phyloP scores from a whole-genome alignment of 2,797 vertebrate genomes.

The Loris lydekkerianus region DNA sequence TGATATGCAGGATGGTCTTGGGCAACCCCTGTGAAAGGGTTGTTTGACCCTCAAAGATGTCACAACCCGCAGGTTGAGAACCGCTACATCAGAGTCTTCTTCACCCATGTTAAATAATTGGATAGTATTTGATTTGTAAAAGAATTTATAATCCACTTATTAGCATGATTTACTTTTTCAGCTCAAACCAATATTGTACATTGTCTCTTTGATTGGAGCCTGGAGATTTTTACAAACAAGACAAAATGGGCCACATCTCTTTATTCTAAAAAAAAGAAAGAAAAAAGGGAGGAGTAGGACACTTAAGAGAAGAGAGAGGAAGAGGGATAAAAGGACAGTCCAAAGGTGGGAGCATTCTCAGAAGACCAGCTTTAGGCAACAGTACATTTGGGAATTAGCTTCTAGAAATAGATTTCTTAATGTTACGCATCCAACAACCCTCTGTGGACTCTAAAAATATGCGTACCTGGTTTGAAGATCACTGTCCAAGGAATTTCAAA shows the following conservation, averaged over 20 bases:
- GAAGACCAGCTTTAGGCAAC: neutral
- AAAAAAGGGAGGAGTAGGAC: neutral
- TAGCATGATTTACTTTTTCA: neutral
- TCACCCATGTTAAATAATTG: neutral
- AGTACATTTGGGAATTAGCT: neutral
- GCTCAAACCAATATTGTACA: neutral
- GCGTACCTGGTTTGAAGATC: neutral
- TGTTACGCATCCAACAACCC: neutral
- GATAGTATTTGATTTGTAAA: neutral
- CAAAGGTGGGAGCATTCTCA: neutral
- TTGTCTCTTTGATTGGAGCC: neutral
- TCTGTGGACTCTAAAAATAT: neutral
- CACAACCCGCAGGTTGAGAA: too few species aligned
- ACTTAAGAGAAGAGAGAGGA: neutral
- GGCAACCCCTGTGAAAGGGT: too few species aligned
- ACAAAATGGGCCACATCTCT: neutral
- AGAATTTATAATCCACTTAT: neutral
- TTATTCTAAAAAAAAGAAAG: slow-evolving; percentile 9
- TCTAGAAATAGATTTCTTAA: slow-evolving; percentile 22
- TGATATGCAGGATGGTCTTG: too few species aligned
- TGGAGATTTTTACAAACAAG: neutral
- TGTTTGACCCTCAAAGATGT: too few species aligned
- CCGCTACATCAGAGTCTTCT: neutral
- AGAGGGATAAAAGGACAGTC: neutral
- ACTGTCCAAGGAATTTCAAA: neutral